Percentiles rank a stretch among this genome's conserved stretches.
Conservation (phyloP, 2,797 vertebrate genomes). For the Cossypha dichroa region DNA sequence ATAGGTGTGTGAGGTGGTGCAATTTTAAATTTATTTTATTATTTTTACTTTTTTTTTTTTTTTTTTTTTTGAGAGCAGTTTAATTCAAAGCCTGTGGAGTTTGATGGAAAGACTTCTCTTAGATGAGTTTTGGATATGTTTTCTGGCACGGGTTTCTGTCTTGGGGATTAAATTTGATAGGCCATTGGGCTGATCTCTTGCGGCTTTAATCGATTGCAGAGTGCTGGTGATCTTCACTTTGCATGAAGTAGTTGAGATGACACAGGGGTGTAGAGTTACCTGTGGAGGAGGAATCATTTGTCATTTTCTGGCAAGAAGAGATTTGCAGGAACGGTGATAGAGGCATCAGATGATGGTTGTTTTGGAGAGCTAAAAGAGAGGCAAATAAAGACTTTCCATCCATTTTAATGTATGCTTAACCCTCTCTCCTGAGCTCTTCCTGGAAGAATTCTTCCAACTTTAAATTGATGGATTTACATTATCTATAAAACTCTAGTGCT, state of each 20-base stretch:
- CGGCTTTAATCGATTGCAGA: neutral
- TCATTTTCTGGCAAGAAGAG: neutral
- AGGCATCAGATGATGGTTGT: neutral
- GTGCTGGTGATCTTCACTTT: neutral
- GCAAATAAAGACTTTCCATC: neutral
- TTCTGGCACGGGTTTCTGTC: neutral
- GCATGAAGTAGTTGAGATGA: neutral
- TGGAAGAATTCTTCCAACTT: neutral
- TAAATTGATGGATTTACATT: neutral
- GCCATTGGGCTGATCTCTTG: neutral
- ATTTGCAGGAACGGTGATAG: neutral
- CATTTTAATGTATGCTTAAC: neutral
- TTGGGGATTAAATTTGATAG: neutral
- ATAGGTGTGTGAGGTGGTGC: neutral
- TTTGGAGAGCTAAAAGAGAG: neutral
- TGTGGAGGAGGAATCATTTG: neutral
- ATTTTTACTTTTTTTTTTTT: neutral
- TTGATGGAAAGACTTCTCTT: neutral
- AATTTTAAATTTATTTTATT: neutral
- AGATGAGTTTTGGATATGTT: neutral
- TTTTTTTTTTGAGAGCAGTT: neutral
- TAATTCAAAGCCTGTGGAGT: neutral
- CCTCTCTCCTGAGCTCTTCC: neutral
- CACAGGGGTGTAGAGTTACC: neutral
- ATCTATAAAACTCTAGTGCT: neutral